Percentiles rank a stretch among this genome's conserved stretches.
phyloP scores from a whole-genome alignment of 2,888 invertebrate genomes.

The Clanis bilineata region DNA sequence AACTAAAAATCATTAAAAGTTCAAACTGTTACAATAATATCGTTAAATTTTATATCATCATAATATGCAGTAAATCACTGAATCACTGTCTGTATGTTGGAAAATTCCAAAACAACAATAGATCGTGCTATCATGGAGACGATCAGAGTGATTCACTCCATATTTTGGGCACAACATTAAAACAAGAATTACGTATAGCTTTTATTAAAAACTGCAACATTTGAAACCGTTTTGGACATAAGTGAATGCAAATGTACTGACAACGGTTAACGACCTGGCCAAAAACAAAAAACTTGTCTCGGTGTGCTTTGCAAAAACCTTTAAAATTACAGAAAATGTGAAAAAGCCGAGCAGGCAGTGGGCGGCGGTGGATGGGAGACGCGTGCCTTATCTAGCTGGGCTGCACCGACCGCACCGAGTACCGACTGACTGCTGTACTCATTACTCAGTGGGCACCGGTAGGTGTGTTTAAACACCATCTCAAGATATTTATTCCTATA shows the following conservation, averaged over 20 bases:
- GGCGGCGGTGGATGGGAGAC: conserved; percentile 28
- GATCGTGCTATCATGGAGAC: no score
- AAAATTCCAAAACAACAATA: no score
- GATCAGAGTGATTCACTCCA: no score
- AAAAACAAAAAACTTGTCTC: conserved; percentile 26
- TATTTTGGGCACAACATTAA: background rate
- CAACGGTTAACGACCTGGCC: conserved; percentile 24
- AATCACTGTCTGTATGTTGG: no score
- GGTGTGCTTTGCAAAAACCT: conserved; percentile 35
- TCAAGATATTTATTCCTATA: conserved; percentile 2
- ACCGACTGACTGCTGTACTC: conserved; percentile 34
- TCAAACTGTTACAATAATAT: no score
- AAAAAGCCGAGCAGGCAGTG: conserved; percentile 37
- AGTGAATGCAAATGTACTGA: conserved; percentile 22
- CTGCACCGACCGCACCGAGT: no score
- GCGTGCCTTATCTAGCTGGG: conserved; percentile 51
- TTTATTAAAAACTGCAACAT: conserved; percentile 2
- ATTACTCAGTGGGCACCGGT: conserved; percentile 21
- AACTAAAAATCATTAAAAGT: no score
- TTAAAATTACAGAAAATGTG: conserved; percentile 42
- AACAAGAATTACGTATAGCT: background rate
- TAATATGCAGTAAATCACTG: no score
- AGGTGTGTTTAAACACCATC: conserved; percentile 13
- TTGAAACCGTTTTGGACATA: conserved; percentile 19
- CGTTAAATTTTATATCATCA: no score